Evolutionary conservation across 2,797 vertebrate species (phyloP).

Genomic region (Tokudaia tokunoshimensis): DNA sequence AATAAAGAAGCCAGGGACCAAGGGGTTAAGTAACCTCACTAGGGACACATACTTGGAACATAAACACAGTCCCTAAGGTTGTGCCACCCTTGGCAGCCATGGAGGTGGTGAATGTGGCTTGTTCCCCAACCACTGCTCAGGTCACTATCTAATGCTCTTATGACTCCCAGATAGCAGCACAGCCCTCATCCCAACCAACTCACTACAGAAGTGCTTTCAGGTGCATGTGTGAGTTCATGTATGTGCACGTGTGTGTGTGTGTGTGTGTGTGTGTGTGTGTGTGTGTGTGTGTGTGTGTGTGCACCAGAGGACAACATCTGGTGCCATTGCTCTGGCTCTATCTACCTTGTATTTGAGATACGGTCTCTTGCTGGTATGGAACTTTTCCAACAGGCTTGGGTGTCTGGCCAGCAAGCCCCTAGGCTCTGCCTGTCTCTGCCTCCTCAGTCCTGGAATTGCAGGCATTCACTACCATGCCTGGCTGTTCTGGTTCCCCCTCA

Average conservation of each 20-base stretch:
- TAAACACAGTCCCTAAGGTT: not conserved
- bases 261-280: no score
- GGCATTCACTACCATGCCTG: not conserved
- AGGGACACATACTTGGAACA: not conserved
- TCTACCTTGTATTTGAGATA: not conserved
- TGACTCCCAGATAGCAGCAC: not conserved
- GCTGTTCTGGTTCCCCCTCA: no score
- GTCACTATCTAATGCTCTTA: not conserved
- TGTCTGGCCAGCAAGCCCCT: not conserved
- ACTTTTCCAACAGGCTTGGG: not conserved
- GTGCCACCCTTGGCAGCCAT: not conserved
- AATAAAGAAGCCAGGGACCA: not conserved
- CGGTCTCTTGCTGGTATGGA: not conserved
- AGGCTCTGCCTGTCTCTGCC: not conserved
- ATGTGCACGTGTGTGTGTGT: no score
- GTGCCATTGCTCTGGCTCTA: not conserved
- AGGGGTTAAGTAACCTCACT: not conserved
- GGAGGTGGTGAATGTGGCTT: accelerated
- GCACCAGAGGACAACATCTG: not conserved
- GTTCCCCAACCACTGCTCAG: not conserved
- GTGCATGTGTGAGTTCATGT: not conserved
- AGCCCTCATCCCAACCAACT: not conserved
- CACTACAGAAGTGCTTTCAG: not conserved
- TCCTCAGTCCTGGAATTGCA: not conserved
- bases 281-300: no score